Evolutionary conservation across 2,888 invertebrate genomes (phyloP).

Genomic region (Eristalis arbustorum): DNA sequence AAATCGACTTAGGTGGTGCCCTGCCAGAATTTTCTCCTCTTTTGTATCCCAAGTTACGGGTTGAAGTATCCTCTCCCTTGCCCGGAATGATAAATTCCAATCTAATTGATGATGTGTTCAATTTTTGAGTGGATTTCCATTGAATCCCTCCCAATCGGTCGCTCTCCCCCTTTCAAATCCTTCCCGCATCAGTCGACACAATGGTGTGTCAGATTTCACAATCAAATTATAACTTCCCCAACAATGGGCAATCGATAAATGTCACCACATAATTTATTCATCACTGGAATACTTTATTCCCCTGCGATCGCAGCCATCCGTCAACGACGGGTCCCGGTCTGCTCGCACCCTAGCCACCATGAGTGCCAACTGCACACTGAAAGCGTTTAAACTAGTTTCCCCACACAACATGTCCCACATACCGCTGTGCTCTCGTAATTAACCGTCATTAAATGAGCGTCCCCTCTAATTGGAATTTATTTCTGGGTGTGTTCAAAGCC

Average conservation of each 20-base stretch:
- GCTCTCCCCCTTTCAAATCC: not conserved
- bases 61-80: too few relatives aligned
- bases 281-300: not conserved
- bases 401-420: not conserved
- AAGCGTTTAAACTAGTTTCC: not conserved
- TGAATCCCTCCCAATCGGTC: too few relatives aligned
- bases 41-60: too few relatives aligned
- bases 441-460: not conserved
- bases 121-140: too few relatives aligned
- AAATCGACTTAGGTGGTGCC: too few relatives aligned
- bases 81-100: too few relatives aligned
- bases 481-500: not conserved
- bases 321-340: not conserved
- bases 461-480: conserved; percentile 33
- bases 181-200: not conserved
- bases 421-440: not conserved
- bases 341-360: not conserved
- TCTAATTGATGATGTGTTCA: too few relatives aligned
- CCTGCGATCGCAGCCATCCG: not conserved
- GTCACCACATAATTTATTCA: not conserved
- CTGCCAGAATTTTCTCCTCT: too few relatives aligned
- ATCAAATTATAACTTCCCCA: not conserved
- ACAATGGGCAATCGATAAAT: not conserved
- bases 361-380: not conserved
- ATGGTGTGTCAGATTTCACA: not conserved